Percentiles rank a stretch among this genome's conserved stretches.
These are phyloP conservation scores for Hypsibius dujardini DNA, from an alignment of 1,140 invertebrate species.

Conservation along the genomic window DNA sequence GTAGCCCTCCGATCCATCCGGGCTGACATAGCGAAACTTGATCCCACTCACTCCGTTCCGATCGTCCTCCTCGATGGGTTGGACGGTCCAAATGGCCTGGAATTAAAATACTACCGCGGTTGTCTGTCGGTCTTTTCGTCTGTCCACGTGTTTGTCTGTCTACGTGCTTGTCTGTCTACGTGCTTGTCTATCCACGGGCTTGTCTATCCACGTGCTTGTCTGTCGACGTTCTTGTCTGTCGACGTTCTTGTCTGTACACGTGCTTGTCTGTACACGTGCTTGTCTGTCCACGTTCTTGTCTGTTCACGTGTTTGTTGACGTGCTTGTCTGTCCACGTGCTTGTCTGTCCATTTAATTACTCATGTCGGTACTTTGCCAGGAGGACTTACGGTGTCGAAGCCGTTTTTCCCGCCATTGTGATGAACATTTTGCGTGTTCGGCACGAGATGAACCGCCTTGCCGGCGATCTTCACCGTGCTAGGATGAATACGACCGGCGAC, in stretches of 20 bases:
- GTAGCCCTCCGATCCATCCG: constrained; percentile 64
- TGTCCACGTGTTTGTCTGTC: too few species aligned
- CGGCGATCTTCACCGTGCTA: constrained; percentile 50
- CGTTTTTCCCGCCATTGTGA: constrained; percentile 65
- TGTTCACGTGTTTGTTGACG: too few species aligned
- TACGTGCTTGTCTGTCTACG: too few species aligned
- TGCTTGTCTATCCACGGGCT: too few species aligned
- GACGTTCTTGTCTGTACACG: too few species aligned
- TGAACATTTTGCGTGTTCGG: constrained; percentile 53
- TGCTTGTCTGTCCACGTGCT: too few species aligned
- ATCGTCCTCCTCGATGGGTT: constrained; percentile 27
- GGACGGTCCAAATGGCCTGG: constrained; percentile 32
- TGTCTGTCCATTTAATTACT: too few species aligned
- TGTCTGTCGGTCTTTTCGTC: not conserved
- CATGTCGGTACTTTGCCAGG: too few species aligned
- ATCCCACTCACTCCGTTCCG: constrained; percentile 34
- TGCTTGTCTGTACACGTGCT: too few species aligned
- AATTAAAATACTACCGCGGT: constrained; percentile 4
- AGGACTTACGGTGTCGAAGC: constrained; percentile 61
- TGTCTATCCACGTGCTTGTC: too few species aligned
- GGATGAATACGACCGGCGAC: constrained; percentile 64
- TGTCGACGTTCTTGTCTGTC: too few species aligned
- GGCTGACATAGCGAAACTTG: constrained; percentile 48
- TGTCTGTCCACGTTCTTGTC: too few species aligned
- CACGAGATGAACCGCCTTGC: constrained; percentile 46